These are phyloP conservation scores for Polyommatus icarus DNA, from an alignment of 2,888 invertebrate species.

Conservation along the genomic window DNA sequence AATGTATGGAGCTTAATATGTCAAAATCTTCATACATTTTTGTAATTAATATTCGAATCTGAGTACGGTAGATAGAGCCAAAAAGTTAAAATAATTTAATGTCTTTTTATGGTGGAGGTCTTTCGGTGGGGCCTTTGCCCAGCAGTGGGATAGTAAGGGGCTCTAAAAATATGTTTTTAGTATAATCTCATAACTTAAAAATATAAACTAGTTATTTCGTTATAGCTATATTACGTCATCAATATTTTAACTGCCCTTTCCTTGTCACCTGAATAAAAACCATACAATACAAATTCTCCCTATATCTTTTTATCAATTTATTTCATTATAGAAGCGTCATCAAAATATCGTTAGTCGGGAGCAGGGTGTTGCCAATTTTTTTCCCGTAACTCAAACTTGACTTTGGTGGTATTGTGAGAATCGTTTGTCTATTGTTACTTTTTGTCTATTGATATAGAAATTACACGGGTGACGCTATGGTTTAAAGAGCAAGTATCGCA, in stretches of 20 bases:
- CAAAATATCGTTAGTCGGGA: slow-evolving; percentile 73
- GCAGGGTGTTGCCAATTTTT: slow-evolving; percentile 68
- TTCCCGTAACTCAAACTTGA: slow-evolving; percentile 67
- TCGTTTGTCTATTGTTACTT: slow-evolving; percentile 35
- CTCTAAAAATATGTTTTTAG: too few relatives aligned
- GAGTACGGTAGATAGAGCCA: too few relatives aligned
- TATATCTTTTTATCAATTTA: slow-evolving; percentile 52
- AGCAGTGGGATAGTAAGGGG: too few relatives aligned
- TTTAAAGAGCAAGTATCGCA: neutral
- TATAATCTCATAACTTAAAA: neutral
- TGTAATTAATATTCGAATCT: too few relatives aligned
- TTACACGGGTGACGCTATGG: neutral
- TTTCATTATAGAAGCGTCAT: slow-evolving; percentile 71
- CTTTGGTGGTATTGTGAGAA: slow-evolving; percentile 51
- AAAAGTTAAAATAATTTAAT: too few relatives aligned
- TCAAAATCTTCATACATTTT: too few relatives aligned
- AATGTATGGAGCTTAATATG: too few relatives aligned
- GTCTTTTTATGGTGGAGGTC: too few relatives aligned
- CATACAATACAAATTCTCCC: slow-evolving; percentile 6
- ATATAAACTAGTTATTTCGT: neutral
- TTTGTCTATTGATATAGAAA: slow-evolving; percentile 2
- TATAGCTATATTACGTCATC: neutral
- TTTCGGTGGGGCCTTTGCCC: too few relatives aligned
- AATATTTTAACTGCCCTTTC: neutral
- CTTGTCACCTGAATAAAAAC: neutral